Conservation (phyloP, 2,888 invertebrate genomes). For the Zonitis immaculata region DNA sequence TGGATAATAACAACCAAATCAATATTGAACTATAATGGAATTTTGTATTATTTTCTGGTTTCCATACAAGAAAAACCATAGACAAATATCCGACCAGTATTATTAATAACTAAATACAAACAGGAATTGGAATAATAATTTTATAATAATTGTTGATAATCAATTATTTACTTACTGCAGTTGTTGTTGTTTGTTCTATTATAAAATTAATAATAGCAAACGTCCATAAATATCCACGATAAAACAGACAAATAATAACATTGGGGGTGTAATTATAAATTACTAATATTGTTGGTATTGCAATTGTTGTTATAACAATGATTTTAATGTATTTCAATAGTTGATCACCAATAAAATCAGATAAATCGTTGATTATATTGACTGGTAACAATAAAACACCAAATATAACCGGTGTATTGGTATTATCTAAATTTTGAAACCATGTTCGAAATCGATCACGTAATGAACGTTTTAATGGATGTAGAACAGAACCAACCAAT, state of each 20-base stretch:
- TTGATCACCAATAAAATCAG: slow-evolving; percentile 69
- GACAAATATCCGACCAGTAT: slow-evolving; percentile 66
- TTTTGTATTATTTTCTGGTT: slow-evolving; percentile 59
- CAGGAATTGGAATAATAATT: no score
- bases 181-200: slow-evolving; percentile 40
- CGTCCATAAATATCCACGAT: slow-evolving; percentile 44
- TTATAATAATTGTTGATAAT: no score
- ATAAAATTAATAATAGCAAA: slow-evolving; percentile 39
- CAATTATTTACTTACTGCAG: slow-evolving; percentile 46
- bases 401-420: slow-evolving; percentile 62
- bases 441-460: slow-evolving; percentile 72
- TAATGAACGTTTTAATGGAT: slow-evolving; percentile 85
- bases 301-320: slow-evolving; percentile 49
- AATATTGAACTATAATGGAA: slow-evolving; percentile 66
- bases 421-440: slow-evolving; percentile 66
- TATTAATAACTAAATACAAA: slow-evolving; percentile 46
- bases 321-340: slow-evolving; percentile 64
- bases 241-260: slow-evolving; percentile 56
- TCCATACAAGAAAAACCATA: slow-evolving; percentile 71
- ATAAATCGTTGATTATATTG: slow-evolving; percentile 68
- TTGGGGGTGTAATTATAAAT: slow-evolving; percentile 70
- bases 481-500: slow-evolving; percentile 93
- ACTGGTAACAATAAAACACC: slow-evolving; percentile 63
- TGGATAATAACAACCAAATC: slow-evolving; percentile 71
- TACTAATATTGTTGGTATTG: slow-evolving; percentile 54